phyloP scores from a whole-genome alignment of 92 coral and sea anemone species.

The Bergia sp. region DNA sequence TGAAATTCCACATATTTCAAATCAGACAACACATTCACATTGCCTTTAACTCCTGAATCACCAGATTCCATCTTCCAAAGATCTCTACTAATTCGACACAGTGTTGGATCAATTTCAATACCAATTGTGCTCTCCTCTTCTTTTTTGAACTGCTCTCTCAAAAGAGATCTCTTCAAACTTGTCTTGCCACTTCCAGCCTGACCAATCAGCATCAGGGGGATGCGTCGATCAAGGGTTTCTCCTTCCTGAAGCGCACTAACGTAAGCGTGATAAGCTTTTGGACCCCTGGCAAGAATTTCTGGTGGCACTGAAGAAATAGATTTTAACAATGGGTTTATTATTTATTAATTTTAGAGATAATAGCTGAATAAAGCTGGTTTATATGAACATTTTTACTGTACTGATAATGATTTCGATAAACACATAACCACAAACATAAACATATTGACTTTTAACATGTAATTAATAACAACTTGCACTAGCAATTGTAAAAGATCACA shows the following conservation, averaged over 20 bases:
- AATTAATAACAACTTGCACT: no score
- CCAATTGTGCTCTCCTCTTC: slow-evolving; percentile 4
- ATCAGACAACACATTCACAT: background rate
- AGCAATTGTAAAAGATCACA: no score
- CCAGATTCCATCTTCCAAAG: background rate
- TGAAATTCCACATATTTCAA: background rate
- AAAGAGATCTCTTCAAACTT: background rate
- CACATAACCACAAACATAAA: no score
- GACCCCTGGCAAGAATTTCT: slow-evolving; percentile 4
- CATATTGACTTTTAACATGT: no score
- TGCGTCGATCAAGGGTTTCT: background rate
- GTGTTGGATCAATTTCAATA: background rate
- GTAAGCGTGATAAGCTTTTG: background rate
- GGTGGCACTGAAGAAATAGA: background rate
- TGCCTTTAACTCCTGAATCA: background rate
- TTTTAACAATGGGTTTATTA: no score
- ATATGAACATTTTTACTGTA: no score
- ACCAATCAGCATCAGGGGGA: slow-evolving; percentile 21
- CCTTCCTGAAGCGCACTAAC: background rate
- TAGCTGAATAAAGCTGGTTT: no score
- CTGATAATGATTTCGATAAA: no score
- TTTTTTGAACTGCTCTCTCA: background rate
- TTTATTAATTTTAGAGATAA: no score
- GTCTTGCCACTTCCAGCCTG: slow-evolving; percentile 10
- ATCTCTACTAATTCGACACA: background rate